Evolutionary conservation across 2,113 vertebrate genomes (phyloP), one percentile per base, ranked within the genome.

Genomic region (Oryzias celebensis): DNA sequence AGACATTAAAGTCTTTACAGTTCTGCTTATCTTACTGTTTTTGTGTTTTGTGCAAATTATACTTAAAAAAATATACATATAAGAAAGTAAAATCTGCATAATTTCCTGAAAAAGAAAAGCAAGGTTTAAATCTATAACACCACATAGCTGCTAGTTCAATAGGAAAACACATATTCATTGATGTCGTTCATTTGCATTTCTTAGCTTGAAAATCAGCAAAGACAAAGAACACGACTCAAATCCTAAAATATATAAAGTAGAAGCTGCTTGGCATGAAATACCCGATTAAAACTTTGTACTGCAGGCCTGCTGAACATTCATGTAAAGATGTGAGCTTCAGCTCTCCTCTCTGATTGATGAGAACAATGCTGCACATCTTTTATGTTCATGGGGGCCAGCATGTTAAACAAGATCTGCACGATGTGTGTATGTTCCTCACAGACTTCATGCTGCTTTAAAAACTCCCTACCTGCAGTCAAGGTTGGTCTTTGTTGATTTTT

Each of bases 321-420:
- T 49, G 26, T 49, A 14, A 60, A 48, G 58, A 48, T 60, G 45
- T 20, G 36, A 48, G 57, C 57, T 48, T 48, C 43, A 18, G 51
- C 66, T 61, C 51, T 48, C 66, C 18, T 48, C 49, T 52, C 66
- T 47, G 44, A 56, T 28, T 51, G 52, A 48, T 51, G 58, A 20
- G 46, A 62, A 43, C 15, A 20, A 41, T 23, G 52, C 31, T 50
- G n/a, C 14, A 15, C 22, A 42, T 48, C 28, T 68, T 68, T 59
- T 10, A 41, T 43, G 28, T 59, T 54, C 23, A 61, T 42, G 44
- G 26, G 20, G 20, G 26, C 14, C 5, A 14, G 50, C 36, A 28
- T 28, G 58, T 52, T 60, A 15, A 54, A 68, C 28, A 26, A 42
- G 67, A 50, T 42, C 10, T 44, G 14, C 28, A 13, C 31, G 51